Percentiles rank a stretch among this genome's conserved stretches.
Conservation (phyloP, 2,113 vertebrate genomes). For the Hucho hucho region DNA sequence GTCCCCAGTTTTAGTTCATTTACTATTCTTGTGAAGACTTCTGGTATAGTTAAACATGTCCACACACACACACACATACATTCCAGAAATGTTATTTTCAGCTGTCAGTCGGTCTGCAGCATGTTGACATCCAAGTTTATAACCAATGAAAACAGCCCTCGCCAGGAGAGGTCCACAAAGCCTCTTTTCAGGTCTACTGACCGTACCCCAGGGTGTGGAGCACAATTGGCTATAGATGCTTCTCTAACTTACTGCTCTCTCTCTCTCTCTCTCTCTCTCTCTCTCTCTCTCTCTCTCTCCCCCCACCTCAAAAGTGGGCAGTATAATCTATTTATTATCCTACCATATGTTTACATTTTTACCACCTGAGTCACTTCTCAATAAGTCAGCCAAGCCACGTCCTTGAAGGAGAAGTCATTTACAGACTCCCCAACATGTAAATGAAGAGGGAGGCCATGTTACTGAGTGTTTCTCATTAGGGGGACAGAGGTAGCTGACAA, state of each 20-base stretch:
- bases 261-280: background rate
- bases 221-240: background rate
- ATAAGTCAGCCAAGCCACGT: background rate
- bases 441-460: background rate
- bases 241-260: background rate
- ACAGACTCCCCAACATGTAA: background rate
- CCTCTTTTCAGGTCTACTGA: conserved; percentile 20
- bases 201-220: background rate
- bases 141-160: background rate
- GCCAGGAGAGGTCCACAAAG: conserved; percentile 21
- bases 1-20: too few relatives aligned
- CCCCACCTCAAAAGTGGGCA: background rate
- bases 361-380: background rate
- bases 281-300: too few relatives aligned
- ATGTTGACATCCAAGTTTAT: background rate
- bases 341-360: background rate
- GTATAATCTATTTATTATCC: background rate
- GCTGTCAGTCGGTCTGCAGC: background rate
- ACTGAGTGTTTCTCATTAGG: conserved; percentile 23
- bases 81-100: background rate
- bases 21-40: too few relatives aligned
- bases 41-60: too few relatives aligned
- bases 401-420: background rate
- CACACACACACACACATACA: background rate
- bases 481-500: background rate